Evolutionary conservation across 2,888 invertebrate genomes (phyloP).

Genomic region (Azorinus chamasolen): DNA sequence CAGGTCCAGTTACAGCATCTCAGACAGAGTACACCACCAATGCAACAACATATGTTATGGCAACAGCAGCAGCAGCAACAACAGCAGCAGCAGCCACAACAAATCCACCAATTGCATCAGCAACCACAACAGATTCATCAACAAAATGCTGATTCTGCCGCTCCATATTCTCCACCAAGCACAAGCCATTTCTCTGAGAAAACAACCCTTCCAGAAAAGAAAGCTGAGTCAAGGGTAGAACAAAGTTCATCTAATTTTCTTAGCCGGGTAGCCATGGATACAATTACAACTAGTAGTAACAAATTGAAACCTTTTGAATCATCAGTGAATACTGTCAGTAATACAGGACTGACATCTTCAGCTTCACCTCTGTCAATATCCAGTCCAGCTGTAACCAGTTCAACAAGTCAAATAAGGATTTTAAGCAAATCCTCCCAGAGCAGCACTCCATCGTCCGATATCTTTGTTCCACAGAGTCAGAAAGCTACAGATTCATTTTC

Average conservation of each 20-base stretch:
- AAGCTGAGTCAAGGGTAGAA: background rate
- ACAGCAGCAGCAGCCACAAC: conserved; percentile 43
- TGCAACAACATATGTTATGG: conserved; percentile 58
- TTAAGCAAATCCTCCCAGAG: conserved; percentile 31
- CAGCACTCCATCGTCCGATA: background rate
- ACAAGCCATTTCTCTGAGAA: conserved; percentile 37
- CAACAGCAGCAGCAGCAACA: conserved; percentile 60
- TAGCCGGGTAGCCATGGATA: too few relatives aligned
- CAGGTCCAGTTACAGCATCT: conserved; percentile 54
- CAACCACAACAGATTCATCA: conserved; percentile 46
- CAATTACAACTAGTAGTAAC: too few relatives aligned
- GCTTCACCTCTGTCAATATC: conserved; percentile 2
- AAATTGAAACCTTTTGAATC: too few relatives aligned
- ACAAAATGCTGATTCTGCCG: conserved; percentile 31
- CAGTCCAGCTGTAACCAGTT: background rate
- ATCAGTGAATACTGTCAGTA: too few relatives aligned
- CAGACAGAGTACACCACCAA: conserved; percentile 53
- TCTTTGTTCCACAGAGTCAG: too few relatives aligned
- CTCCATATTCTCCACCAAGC: conserved; percentile 43
- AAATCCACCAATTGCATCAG: conserved; percentile 50
- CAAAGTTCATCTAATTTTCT: too few relatives aligned
- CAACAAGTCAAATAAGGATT: conserved; percentile 24
- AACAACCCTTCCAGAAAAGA: conserved; percentile 29
- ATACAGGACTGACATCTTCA: background rate
- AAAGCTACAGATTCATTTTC: too few relatives aligned